Percentiles rank a stretch among this genome's conserved stretches.
Evolutionary conservation across 2,113 vertebrate genomes (phyloP).

Genomic region (Hemiprocne comata): DNA sequence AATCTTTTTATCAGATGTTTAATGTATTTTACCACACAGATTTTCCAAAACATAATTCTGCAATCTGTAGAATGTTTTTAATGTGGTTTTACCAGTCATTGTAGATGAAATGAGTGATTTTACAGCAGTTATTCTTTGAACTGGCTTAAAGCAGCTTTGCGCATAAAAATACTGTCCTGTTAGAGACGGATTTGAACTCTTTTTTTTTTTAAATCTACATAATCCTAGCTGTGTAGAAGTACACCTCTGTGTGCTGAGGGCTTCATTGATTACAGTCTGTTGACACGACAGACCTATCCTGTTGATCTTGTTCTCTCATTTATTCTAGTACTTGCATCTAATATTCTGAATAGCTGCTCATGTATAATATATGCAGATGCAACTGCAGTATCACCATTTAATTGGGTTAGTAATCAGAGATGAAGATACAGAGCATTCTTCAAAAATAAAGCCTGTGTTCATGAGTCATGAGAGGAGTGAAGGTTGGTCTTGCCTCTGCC

Average conservation of each 20-base stretch:
- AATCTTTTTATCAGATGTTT: background rate
- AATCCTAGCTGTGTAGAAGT: background rate
- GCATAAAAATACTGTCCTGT: background rate
- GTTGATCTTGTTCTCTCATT: background rate
- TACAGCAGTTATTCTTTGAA: background rate
- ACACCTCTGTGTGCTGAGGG: background rate
- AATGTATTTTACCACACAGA: background rate
- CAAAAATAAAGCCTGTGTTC: background rate
- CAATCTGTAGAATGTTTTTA: background rate
- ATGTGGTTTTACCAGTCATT: background rate
- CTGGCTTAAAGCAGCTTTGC: background rate
- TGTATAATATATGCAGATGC: background rate
- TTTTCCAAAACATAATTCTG: background rate
- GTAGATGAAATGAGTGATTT: background rate
- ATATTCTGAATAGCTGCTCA: background rate
- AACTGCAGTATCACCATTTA: background rate
- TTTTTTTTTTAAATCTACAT: background rate
- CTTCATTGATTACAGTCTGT: background rate
- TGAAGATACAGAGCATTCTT: background rate
- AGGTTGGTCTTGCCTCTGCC: background rate
- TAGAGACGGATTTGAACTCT: background rate
- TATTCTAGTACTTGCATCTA: background rate
- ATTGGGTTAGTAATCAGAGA: background rate
- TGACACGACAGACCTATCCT: background rate
- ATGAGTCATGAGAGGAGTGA: background rate